Percentiles rank a stretch among this genome's conserved stretches.
phyloP scores from a whole-genome alignment of 1,140 invertebrate genomes.

The Dendrolimus punctatus region DNA sequence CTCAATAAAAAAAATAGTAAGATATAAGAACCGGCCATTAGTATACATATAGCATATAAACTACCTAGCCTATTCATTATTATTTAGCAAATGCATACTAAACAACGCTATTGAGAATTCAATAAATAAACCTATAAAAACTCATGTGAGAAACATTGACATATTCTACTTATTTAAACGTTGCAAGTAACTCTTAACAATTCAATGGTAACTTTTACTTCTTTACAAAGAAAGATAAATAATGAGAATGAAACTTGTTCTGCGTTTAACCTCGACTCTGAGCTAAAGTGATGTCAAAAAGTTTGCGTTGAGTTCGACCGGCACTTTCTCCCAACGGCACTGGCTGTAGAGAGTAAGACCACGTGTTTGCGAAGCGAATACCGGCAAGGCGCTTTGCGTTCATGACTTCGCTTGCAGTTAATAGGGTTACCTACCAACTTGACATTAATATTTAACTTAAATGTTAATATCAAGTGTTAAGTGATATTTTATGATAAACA shows the following conservation, averaged over 20 bases:
- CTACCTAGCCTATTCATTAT: no score
- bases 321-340: slow-evolving; percentile 46
- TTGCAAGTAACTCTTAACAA: slow-evolving; percentile 10
- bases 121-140: no score
- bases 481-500: no score
- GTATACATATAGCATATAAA: no score
- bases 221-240: slow-evolving; percentile 49
- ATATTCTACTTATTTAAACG: slow-evolving; percentile 1
- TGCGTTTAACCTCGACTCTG: slow-evolving; percentile 42
- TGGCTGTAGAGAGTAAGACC: slow-evolving; percentile 19
- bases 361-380: not conserved
- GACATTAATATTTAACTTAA: no score
- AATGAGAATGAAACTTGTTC: slow-evolving; percentile 44
- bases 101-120: no score
- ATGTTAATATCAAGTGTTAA: no score
- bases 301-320: slow-evolving; percentile 22
- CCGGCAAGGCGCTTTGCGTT: not conserved
- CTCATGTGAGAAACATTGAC: not conserved
- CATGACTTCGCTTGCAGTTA: not conserved
- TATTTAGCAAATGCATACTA: no score
- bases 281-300: slow-evolving; percentile 21
- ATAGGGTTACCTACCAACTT: not conserved
- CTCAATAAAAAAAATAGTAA: no score
- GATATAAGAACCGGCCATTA: no score
- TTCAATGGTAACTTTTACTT: slow-evolving; percentile 46